These are phyloP conservation scores for Alcis repandata DNA, from an alignment of 2,888 invertebrate species.

Conservation along the genomic window DNA sequence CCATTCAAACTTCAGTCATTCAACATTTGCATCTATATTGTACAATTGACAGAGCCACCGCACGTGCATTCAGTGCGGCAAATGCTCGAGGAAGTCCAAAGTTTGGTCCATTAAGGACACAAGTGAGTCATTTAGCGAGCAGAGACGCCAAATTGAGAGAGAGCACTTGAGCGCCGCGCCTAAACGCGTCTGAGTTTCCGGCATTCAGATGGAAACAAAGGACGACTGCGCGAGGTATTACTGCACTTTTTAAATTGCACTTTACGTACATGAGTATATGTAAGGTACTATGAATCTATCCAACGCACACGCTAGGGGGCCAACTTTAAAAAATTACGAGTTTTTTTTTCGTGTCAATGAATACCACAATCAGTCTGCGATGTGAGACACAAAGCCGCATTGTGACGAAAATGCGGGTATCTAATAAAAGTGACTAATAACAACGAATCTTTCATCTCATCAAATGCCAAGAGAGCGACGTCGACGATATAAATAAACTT, in stretches of 20 bases:
- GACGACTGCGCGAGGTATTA: neutral
- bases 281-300: too few species aligned
- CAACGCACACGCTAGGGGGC: too few species aligned
- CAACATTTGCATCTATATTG: neutral
- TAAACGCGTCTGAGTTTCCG: conserved; percentile 10
- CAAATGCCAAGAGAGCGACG: neutral
- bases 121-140: conserved; percentile 3
- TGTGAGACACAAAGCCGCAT: neutral
- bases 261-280: neutral
- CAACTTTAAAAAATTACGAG: too few species aligned
- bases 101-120: neutral
- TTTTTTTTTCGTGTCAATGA: too few species aligned
- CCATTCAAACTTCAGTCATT: too few species aligned
- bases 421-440: conserved; percentile 3
- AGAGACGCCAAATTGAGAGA: conserved; percentile 2
- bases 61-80: neutral
- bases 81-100: conserved; percentile 3
- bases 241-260: neutral
- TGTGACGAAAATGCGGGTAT: too few species aligned
- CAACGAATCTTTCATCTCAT: neutral
- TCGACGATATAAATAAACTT: conserved; percentile 16
- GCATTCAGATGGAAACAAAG: neutral
- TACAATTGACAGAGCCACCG: neutral
- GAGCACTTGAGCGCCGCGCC: conserved; percentile 3
- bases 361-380: neutral